These are phyloP conservation scores for Arnoldichthys spilopterus DNA, from an alignment of 2,797 vertebrate species.

Conservation along the genomic window DNA sequence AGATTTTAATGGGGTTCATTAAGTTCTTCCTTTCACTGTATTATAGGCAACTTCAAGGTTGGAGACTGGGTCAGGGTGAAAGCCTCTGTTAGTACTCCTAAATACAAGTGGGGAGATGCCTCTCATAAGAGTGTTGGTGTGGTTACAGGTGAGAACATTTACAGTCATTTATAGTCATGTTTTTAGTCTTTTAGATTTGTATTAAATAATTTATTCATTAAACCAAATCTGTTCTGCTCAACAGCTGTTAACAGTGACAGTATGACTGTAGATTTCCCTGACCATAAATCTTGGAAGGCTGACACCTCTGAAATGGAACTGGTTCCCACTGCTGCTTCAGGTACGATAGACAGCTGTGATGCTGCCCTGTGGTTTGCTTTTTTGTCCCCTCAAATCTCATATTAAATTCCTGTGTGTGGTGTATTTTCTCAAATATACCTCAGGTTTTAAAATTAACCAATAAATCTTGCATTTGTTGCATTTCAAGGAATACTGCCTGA, in stretches of 20 bases:
- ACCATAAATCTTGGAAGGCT: background rate
- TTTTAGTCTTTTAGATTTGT: background rate
- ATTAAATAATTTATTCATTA: background rate
- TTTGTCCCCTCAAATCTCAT: too few relatives aligned
- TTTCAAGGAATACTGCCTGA: too few relatives aligned
- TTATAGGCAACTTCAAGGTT: background rate
- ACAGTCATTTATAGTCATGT: background rate
- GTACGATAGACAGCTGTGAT: background rate
- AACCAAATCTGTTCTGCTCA: background rate
- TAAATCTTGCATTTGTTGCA: too few relatives aligned
- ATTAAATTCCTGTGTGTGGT: too few relatives aligned
- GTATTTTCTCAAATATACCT: too few relatives aligned
- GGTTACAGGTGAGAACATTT: slow-evolving; percentile 4
- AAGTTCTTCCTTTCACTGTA: background rate
- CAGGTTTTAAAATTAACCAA: too few relatives aligned
- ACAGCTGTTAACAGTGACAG: background rate
- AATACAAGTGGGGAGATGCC: background rate
- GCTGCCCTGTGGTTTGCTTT: too few relatives aligned
- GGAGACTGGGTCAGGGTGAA: slow-evolving; percentile 24
- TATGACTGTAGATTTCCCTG: background rate
- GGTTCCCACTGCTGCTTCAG: background rate
- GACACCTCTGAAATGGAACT: slow-evolving; percentile 2
- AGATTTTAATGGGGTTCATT: too few relatives aligned
- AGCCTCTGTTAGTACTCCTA: slow-evolving; percentile 3
- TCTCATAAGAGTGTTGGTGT: background rate